A percentile compares a stretch with the other conserved stretches of the same genome.
Evolutionary conservation across 1,140 invertebrate genomes (phyloP).

Genomic region (Pseudobourletiella spinata): DNA sequence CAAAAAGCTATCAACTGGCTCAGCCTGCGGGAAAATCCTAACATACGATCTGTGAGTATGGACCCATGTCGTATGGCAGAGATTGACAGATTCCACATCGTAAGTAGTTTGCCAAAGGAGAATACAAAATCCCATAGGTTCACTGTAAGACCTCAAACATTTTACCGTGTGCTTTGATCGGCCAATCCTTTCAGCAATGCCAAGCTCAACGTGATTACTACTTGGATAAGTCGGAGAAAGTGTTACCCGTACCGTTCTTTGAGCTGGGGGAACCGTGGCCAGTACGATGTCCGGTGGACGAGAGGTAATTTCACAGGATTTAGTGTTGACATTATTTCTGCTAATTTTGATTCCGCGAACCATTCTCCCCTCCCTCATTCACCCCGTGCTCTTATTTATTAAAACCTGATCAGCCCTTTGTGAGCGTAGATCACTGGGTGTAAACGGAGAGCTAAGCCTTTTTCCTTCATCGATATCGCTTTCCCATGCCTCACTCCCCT

Average conservation of each 20-base stretch:
- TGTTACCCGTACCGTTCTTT: conserved; percentile 18
- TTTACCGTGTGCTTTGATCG: too few relatives aligned
- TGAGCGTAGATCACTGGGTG: background rate
- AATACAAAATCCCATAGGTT: too few relatives aligned
- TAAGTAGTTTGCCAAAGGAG: too few relatives aligned
- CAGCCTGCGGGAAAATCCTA: conserved; percentile 17
- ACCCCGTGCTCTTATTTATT: background rate
- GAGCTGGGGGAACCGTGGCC: conserved; percentile 22
- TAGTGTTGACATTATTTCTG: too few relatives aligned
- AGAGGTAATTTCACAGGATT: conserved; percentile 15
- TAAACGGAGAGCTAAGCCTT: background rate
- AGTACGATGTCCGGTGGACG: conserved; percentile 26
- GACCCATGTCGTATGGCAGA: conserved; percentile 13
- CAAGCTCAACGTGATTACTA: conserved; percentile 28
- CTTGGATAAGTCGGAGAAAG: conserved; percentile 28
- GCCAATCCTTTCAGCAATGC: conserved; percentile 12
- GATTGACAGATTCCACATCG: conserved; percentile 12
- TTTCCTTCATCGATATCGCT: background rate
- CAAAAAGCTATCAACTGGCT: conserved; percentile 8
- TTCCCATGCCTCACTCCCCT: background rate
- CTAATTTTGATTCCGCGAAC: background rate
- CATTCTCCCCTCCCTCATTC: too few relatives aligned
- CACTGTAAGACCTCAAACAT: too few relatives aligned
- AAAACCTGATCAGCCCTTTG: background rate
- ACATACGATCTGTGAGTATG: conserved; percentile 18